Evolutionary conservation across 1,140 invertebrate genomes (phyloP), one percentile per base, ranked within the genome.

Genomic region (Rhagoletis zephyria): DNA sequence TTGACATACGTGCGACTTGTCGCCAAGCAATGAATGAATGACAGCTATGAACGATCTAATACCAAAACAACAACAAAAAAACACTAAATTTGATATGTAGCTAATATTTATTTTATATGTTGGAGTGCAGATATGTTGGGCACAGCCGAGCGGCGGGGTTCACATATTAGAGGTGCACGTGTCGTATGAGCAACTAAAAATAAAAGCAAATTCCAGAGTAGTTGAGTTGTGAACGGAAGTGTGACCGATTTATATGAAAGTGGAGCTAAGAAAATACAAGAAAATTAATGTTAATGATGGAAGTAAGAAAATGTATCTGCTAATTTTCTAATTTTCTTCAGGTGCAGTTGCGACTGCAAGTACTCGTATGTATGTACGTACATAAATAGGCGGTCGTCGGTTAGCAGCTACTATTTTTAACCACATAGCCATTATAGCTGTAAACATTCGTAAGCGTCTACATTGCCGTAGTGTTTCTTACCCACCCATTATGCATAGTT

Each of bases 181-280:
- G 67, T 48, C 67, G 67, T 74, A 74, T 74, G 67, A 74, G 67
- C 45, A 74, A 74, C 67, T 74, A 74, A 16, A 74, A 74, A 74
- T 48, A 74, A 30, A 30, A 74, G 40, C 67, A 4, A 40, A 74
- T 19, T 12, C 5, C 14, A 42, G 30, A 67, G n/a, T 3, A 5
- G 14, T 74, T 74, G 45, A 16, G 67, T 74, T 30, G 2, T 48
- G 67, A 12, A 63, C 4, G 67, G 0, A 4, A 6, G 12, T n/a
- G 42, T 74, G 67, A 16, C 42, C 16, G 16, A 74, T n/a, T 16
- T 10, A 74, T 14, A 45, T 10, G 4, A 45, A 16, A 74, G 3
- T 42, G 14, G 12, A 14, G 3, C 10, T 48, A 10, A 74, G 67
- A 42, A 74, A 74, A 4, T 16, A 74, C 45, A 74, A 74, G 10